Percentiles rank a stretch among this genome's conserved stretches.
These are phyloP conservation scores for Prionailurus viverrinus DNA, from an alignment of 2,113 vertebrate species.

Conservation along the genomic window DNA sequence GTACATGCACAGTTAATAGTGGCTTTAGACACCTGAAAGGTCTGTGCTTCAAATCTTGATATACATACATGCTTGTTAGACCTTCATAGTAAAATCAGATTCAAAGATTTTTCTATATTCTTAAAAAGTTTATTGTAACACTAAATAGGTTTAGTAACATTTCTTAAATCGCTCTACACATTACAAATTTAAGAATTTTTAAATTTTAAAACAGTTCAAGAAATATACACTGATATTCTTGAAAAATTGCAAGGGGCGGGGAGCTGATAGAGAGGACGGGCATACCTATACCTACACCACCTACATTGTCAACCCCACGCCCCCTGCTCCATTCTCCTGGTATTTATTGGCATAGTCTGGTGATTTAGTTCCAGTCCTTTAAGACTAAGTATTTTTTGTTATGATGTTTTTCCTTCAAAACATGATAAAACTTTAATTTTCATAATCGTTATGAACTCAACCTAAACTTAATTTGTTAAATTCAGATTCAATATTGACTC, in stretches of 20 bases:
- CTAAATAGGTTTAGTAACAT: neutral
- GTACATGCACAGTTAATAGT: neutral
- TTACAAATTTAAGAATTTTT: neutral
- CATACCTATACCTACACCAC: neutral
- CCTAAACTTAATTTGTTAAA: conserved; percentile 13
- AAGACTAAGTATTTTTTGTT: neutral
- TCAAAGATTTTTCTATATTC: neutral
- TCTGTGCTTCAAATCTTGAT: neutral
- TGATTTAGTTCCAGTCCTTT: neutral
- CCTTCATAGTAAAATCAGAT: neutral
- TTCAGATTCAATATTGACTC: neutral
- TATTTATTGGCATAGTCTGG: neutral
- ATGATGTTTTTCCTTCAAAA: conserved; percentile 5
- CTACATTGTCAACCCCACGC: neutral
- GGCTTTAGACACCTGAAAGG: neutral
- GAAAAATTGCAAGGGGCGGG: neutral
- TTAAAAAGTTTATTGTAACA: neutral
- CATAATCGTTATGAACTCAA: neutral
- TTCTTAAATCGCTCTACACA: neutral
- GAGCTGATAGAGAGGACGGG: neutral
- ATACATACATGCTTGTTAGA: neutral
- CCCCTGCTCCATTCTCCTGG: neutral
- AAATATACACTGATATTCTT: neutral
- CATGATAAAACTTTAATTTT: neutral
- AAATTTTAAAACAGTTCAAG: neutral